Base-by-base conservation (phyloP, 2,797 vertebrate genomes). In the Rhinella marina region DNA sequence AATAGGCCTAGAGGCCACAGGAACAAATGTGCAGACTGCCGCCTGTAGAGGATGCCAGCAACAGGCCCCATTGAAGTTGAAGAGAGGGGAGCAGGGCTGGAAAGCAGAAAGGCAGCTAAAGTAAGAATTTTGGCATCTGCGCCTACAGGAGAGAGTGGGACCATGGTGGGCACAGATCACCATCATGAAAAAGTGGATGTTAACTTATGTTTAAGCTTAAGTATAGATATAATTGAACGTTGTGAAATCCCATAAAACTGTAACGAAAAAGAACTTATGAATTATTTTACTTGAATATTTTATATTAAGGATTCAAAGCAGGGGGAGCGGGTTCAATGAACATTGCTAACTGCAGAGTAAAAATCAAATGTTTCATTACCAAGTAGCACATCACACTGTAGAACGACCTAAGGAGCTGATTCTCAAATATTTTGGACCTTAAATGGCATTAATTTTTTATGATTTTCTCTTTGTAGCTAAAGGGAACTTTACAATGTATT, bases 391-490 rank as follows among this genome's bases (percentile, higher is more conserved):
- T 92, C 84, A 90, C 1, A 64, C 79, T 87, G 61, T 89, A 90
- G 86, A 90, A 90, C 83, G 88, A 90, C 77, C 84, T 90, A 61
- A 52, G 89, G 81, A 84, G 82, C 29, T 14, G 11, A 84, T 87
- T 87, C 79, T 87, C 81, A 87, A 59, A 90, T 87, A 85, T 88
- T 90, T 92, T 92, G 90, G 64, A 90, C 88, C 54, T 90, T 90
- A 90, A 91, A 77, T 27, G 77, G 87, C 56, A 91, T 93, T 92
- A 92, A 91, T 92, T 82, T 92, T 91, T 93, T 87, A 93, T 91
- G 87, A 27, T 14, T 3, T 87, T 64, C 82, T 89, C 10, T 81
- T 61, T 29, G 62, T 81, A 88, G 90, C 90, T 91, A 88, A 91
- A 92, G 90, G 87, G 82, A 92, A 91, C 87, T 56, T 81, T 62